Conservation (phyloP, 2,888 invertebrate genomes). For the Temnothorax unifasciatus region DNA sequence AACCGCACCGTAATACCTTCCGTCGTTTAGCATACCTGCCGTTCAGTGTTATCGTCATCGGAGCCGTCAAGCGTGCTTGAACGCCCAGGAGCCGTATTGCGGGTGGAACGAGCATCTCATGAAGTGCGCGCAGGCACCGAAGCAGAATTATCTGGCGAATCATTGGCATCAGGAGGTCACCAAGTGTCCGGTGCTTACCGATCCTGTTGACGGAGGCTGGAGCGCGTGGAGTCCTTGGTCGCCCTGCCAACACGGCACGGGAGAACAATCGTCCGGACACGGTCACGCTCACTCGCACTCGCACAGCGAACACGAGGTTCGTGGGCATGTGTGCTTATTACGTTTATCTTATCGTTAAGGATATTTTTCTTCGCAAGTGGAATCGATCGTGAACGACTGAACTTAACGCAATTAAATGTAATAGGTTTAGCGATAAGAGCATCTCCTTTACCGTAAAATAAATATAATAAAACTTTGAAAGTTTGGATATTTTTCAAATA, state of each 20-base stretch:
- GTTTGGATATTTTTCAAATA: background rate
- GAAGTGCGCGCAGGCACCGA: constrained; percentile 91
- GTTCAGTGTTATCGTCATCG: constrained; percentile 93
- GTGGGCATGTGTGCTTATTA: background rate
- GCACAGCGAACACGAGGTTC: constrained; percentile 77
- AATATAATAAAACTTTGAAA: background rate
- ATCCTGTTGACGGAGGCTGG: constrained; percentile 94
- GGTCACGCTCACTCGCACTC: constrained; percentile 82
- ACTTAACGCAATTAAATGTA: background rate
- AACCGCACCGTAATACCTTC: constrained; percentile 37
- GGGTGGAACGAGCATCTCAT: constrained; percentile 95
- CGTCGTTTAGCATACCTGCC: constrained; percentile 89
- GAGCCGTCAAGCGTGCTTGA: constrained; percentile 91
- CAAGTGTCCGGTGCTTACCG: constrained; percentile 90
- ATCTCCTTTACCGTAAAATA: background rate
- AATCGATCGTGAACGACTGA: background rate
- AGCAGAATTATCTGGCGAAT: constrained; percentile 88
- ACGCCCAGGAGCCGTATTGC: constrained; percentile 97
- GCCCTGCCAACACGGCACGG: constrained; percentile 91
- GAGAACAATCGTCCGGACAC: constrained; percentile 85
- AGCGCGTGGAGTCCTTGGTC: constrained; percentile 95
- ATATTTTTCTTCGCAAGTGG: background rate
- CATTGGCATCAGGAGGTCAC: constrained; percentile 92
- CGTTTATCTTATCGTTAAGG: background rate
- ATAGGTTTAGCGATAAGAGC: background rate